These are phyloP conservation scores for Bathynomus jamesi DNA, from an alignment of 1,140 invertebrate species.

Conservation along the genomic window DNA sequence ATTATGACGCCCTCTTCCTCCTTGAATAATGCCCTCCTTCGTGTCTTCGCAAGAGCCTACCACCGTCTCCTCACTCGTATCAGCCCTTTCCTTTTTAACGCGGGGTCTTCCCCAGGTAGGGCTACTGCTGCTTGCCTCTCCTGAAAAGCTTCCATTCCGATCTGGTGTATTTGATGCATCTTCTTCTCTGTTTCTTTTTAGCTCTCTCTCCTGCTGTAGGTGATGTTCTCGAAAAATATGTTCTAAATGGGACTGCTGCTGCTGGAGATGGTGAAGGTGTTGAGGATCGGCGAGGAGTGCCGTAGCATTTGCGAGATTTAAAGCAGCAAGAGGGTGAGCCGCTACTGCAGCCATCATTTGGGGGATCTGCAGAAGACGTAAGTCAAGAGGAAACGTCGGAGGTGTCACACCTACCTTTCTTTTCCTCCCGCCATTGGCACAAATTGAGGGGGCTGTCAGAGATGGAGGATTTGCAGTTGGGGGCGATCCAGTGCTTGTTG, in stretches of 20 bases:
- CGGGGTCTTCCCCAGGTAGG: conserved; percentile 18
- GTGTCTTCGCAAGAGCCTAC: conserved; percentile 12
- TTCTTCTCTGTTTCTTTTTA: conserved; percentile 12
- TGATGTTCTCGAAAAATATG: conserved; percentile 16
- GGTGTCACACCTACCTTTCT: conserved; percentile 25
- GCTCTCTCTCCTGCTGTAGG: conserved; percentile 22
- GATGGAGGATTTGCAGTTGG: conserved; percentile 27
- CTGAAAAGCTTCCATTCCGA: conserved; percentile 18
- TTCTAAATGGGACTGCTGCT: conserved; percentile 29
- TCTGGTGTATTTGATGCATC: conserved; percentile 20
- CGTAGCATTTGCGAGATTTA: conserved; percentile 27
- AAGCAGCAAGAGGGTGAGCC: conserved; percentile 24
- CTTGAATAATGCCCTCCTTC: conserved; percentile 10
- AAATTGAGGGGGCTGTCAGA: conserved; percentile 19
- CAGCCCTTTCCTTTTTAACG: conserved; percentile 4
- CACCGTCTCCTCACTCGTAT: conserved; percentile 6
- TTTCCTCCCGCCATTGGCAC: no score
- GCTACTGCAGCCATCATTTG: conserved; percentile 32
- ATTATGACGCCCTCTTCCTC: no score
- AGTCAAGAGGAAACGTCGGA: conserved; percentile 29
- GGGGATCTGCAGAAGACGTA: conserved; percentile 33
- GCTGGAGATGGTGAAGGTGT: conserved; percentile 24
- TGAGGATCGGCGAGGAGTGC: conserved; percentile 20
- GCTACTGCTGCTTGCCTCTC: conserved; percentile 25
- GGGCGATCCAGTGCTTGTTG: conserved; percentile 31